Evolutionary conservation across 2,113 vertebrate species (phyloP).

Genomic region (Galbula dea): DNA sequence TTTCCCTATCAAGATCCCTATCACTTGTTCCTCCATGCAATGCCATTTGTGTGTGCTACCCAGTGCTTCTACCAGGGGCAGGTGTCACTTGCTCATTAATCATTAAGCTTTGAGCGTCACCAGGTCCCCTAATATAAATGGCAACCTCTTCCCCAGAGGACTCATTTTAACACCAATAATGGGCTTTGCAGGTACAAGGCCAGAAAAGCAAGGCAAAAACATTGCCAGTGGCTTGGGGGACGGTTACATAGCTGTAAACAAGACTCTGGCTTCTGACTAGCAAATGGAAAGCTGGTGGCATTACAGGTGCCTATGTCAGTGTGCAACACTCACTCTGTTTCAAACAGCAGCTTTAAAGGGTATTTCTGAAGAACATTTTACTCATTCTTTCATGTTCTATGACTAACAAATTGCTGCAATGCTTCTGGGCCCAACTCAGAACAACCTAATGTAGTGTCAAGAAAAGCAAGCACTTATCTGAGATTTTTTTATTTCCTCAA

Average conservation of each 20-base stretch:
- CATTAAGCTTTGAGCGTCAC: background rate
- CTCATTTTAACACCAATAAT: fast-evolving
- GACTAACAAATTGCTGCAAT: too few species aligned
- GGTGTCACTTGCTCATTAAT: too few species aligned
- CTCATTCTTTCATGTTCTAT: too few species aligned
- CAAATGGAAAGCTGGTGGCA: background rate
- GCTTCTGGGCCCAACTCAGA: too few species aligned
- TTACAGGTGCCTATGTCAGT: too few species aligned
- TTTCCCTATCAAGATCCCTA: background rate
- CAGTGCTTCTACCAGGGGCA: background rate
- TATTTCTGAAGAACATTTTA: too few species aligned
- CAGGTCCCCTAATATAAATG: background rate
- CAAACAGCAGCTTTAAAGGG: background rate
- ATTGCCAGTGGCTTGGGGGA: background rate
- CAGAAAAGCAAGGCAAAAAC: background rate
- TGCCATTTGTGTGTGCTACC: background rate
- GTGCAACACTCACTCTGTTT: background rate
- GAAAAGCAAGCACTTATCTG: too few species aligned
- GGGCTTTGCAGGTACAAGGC: background rate
- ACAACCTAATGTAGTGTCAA: too few species aligned
- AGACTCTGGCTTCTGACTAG: background rate
- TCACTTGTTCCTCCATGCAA: background rate
- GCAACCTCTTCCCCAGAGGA: background rate
- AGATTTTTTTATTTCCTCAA: too few species aligned
- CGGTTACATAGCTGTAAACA: background rate